Percentiles rank a stretch among this genome's conserved stretches.
Conservation (phyloP, 2,113 vertebrate genomes). For the Oplegnathus fasciatus region DNA sequence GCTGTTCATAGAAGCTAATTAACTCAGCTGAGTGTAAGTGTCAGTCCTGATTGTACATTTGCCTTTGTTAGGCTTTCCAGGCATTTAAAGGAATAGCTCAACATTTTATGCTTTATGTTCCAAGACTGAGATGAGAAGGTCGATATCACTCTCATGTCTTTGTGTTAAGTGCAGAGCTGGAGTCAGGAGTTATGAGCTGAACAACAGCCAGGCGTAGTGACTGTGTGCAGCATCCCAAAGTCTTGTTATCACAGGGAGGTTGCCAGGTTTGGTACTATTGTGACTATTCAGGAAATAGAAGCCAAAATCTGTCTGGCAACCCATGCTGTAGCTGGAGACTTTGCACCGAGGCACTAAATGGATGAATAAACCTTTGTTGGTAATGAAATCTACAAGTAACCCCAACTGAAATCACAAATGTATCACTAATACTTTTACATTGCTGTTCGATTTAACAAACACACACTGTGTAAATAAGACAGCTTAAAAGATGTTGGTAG, state of each 20-base stretch:
- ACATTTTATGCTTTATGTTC: neutral
- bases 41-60: neutral
- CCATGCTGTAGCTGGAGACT: neutral
- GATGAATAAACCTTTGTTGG: neutral
- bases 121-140: neutral
- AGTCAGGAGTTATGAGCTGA: neutral
- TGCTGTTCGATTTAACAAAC: neutral
- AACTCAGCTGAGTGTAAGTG: neutral
- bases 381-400: too few species aligned
- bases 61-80: neutral
- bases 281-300: neutral
- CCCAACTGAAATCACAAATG: neutral
- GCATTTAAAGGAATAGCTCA: neutral
- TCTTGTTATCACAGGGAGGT: neutral
- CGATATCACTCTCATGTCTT: neutral
- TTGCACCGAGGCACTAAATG: neutral
- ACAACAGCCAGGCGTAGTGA: neutral
- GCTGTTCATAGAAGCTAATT: neutral
- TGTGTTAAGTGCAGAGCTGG: neutral
- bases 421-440: neutral
- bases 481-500: neutral
- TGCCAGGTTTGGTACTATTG: neutral
- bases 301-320: constrained; percentile 3
- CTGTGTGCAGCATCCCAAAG: neutral
- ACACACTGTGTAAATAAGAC: too few species aligned